Base-by-base conservation (phyloP, 2,797 vertebrate species). In the Melanotaenia boesemani region DNA sequence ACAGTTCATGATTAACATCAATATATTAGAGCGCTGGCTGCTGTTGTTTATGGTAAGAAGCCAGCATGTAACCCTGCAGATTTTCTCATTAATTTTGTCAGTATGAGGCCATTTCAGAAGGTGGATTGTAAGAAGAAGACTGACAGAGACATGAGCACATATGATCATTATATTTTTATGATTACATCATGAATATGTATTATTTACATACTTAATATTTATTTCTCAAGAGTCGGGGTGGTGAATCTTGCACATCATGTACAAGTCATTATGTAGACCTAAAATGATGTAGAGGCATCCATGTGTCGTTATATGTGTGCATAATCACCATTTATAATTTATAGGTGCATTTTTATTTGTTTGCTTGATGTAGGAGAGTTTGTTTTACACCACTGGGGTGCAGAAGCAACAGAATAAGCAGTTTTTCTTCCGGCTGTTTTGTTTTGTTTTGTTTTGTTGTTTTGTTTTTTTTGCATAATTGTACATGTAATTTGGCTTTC, bases 281-380 rank as follows among this genome's bases (percentile, higher is more conserved):
- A 22, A 66, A 34, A 22, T 30, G 34, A 67, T 28, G 2, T 1
- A 6, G 48, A 61, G 18, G 44, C 54, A 46, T 56, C 30, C 12
- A 24, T n/a, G 8, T 57, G 54, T 66, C 8, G 44, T 36, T 48
- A 1, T 65, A 6, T 57, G 37, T 77, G 72, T 75, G 30, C 50
- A 79, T 77, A 79, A 81, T 82, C 39, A 32, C 44, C 48, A 26
- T 67, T 73, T 79, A 34, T 65, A 68, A 39, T 60, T 46, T 50
- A 37, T 22, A 6, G 18, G 39, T 10, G 28, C 5, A 54, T 41
- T 64, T 61, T 63, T 70, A 16, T 67, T 73, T 73, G 18, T 73
- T 63, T 39, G 66, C 36, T 73, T 0, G 62, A 59, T 61, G 68
- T 39, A 1, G 41, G 16, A 30, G 41, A 16, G 37, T 41, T 54